Evolutionary conservation across 2,888 invertebrate species (phyloP), one percentile per base, ranked within the genome.

Genomic region (Bembecia ichneumoniformis): DNA sequence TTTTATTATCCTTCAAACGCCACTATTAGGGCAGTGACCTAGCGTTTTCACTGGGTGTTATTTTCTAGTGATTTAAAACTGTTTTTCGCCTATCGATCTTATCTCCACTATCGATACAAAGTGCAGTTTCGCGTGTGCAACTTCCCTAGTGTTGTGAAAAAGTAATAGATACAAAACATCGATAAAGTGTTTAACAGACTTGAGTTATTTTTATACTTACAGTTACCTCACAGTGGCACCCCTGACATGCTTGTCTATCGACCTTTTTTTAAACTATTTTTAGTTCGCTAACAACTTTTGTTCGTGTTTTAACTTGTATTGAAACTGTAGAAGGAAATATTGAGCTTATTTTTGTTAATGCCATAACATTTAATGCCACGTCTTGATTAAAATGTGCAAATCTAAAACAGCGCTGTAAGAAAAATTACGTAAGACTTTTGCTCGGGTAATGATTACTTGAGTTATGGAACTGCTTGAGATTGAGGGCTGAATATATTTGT

Each of bases 61-160:
- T 71, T 67, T 71, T 68, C 63, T 64, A 69, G 64, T 68, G 71
- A 74, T 75, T 82, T 75, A 69, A 77, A 79, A 77, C 74, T 74
- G 71, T 72, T 74, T 66, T 64, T 67, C 65, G 56, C 63, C 58
- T 66, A 68, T 67, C 66, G 66, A 64, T 63, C 57, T 57, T 59
- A 70, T 68, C 66, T 65, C 56, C 62, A 55, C 58, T 66, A 71
- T 75, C 70, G 68, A 68, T 63, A 68, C 62, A 75, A 80, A 80
- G 66, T 81, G 73, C 74, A 77, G 60, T 73, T 71, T 82, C 66
- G 81, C 79, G 77, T 80, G 79, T 48, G 44, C 44, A 44, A 14
- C 14, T 15, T 44, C 11, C 4, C 14, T 15, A 44, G 44, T 44
- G 44, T 16, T 44, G 44, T 44, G 15, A 28, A 40, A 36, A 40